These are phyloP conservation scores for Mugil cephalus DNA, from an alignment of 2,113 vertebrate species.

Conservation along the genomic window DNA sequence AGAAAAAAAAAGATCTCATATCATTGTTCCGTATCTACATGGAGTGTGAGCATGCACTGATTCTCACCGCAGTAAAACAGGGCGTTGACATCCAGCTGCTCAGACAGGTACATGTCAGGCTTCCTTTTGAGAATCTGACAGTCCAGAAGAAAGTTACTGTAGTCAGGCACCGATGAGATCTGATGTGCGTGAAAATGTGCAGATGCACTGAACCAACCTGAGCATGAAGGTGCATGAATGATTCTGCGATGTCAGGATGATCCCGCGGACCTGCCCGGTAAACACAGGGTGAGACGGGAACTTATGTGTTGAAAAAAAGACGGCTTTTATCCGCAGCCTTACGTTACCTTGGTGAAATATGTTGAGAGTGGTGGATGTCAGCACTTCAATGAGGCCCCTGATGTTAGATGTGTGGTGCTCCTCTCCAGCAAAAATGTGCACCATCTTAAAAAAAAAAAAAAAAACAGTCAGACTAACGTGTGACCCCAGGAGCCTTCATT, in stretches of 20 bases:
- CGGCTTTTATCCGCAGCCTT: not conserved
- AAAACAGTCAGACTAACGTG: not conserved
- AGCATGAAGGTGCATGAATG: constrained; percentile 98
- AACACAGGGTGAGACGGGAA: constrained; percentile 59
- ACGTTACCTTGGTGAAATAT: constrained; percentile 94
- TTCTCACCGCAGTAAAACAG: constrained; percentile 97
- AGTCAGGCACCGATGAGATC: not conserved
- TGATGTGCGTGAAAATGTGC: constrained; percentile 80
- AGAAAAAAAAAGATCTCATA: not conserved
- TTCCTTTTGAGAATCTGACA: constrained; percentile 93
- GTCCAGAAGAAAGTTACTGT: not conserved
- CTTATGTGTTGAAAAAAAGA: not conserved
- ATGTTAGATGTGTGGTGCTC: constrained; percentile 89
- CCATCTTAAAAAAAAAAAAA: constrained; percentile 83
- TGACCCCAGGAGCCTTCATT: not conserved
- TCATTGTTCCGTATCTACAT: not conserved
- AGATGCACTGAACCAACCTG: constrained; percentile 87
- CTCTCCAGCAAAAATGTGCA: constrained; percentile 95
- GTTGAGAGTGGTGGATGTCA: constrained; percentile 92
- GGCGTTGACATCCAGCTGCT: constrained; percentile 91
- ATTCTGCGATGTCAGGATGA: constrained; percentile 99
- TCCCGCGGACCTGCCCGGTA: constrained; percentile 92
- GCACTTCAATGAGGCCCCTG: constrained; percentile 88
- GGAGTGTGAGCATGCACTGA: not conserved
- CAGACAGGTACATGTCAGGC: constrained; percentile 91